phyloP scores from a whole-genome alignment of 2,113 vertebrate genomes.

The Mesembrinibis cayennensis region DNA sequence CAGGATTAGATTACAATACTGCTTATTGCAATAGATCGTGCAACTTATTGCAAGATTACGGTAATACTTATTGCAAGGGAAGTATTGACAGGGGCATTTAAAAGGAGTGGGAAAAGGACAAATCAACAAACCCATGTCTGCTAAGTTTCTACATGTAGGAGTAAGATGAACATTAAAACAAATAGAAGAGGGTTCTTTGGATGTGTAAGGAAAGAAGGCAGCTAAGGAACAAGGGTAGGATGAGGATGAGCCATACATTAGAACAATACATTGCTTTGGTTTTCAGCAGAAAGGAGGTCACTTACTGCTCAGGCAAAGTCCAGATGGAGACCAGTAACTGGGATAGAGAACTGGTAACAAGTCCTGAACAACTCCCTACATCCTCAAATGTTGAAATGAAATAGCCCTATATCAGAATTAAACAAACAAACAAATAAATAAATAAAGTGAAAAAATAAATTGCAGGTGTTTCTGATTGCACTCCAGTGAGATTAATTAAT shows the following conservation, averaged over 20 bases:
- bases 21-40: background rate
- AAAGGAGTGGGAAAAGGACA: background rate
- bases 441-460: background rate
- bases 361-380: background rate
- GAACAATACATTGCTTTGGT: background rate
- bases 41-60: background rate
- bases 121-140: background rate
- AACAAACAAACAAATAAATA: background rate
- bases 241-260: background rate
- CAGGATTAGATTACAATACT: background rate
- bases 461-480: background rate
- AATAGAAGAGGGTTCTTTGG: background rate
- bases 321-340: background rate
- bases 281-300: background rate
- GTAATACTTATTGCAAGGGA: background rate
- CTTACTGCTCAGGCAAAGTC: background rate
- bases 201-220: background rate
- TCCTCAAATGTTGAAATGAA: background rate
- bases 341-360: background rate
- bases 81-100: background rate
- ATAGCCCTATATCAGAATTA: background rate
- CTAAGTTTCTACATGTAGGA: background rate
- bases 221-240: background rate
- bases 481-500: conserved; percentile 23
- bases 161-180: background rate